Base-by-base conservation (phyloP, 2,888 invertebrate species). In the Ophion ellenae region DNA sequence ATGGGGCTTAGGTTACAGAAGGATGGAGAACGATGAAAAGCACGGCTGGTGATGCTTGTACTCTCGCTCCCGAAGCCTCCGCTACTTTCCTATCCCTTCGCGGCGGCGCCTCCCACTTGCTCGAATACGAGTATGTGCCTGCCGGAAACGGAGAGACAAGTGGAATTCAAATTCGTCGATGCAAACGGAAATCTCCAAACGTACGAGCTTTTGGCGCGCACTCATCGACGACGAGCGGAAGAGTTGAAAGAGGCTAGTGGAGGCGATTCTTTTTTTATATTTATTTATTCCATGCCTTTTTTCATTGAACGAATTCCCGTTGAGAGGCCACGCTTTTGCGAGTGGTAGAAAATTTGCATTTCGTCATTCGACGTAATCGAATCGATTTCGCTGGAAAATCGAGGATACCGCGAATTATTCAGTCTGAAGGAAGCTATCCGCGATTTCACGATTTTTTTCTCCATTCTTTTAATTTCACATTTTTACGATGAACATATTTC, bases 321-420 rank as follows among this genome's bases (percentile, higher is more conserved):
- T 17, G 74, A 47, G 61, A 32, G 32, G 63, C 78, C 45, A 69
- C 45, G 70, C 57, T 78, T 74, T 59, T n/a, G 36, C 40, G 71
- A 77, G 64, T 11, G 87, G 53, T 17, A 14, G 3, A 84, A 86
- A 91, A 91, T 91, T 91, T 91, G 90, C 91, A 91, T 91, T 91
- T 90, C 89, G 90, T 91, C 89, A 87, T 90, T 90, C 91, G 87
- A 75, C 87, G 88, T 86, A 89, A 90, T 90, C 89, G 89, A 91
- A 90, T 90, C 88, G 87, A 87, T 89, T 87, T 86, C 83, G 85
- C 75, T 57, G 66, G 47, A 76, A 84, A 84, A 84, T 75, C 74
- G 53, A 64, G 63, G 78, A 78, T 69, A 74, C 61, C 73, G 67
- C 28, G 61, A 53, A 53, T 53, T 53, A 53, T 53, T 53, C 14